Evolutionary conservation across 2,113 vertebrate genomes (phyloP), one percentile per base, ranked within the genome.

Genomic region (Ochotona curzoniae): DNA sequence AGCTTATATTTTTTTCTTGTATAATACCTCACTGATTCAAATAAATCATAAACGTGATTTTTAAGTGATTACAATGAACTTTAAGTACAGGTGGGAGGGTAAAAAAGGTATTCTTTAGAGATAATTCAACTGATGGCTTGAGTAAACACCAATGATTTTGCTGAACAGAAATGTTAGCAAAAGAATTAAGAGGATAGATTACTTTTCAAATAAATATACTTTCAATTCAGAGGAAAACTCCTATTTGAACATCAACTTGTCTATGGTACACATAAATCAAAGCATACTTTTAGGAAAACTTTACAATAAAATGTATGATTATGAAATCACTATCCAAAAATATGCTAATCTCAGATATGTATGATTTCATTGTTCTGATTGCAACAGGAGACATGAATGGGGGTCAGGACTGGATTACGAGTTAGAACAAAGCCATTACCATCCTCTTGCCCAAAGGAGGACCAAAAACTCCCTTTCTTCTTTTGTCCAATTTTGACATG

Each of bases 401-500:
- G 18, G 6, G 38, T 44, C 17, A 47, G 0, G 9, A 18, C 10
- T 17, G 1, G 21, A 38, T 1, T 5, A 8, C 3, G 14, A 1
- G 1, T 17, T 3, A 73, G 51, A 60, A 64, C 84, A 84, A 14
- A 95, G 51, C 1, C 51, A 54, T 94, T 98, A 99, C 99, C 99
- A 98, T 99, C 98, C 96, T 99, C 94, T 99, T 99, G 91, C 99
- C 99, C 87, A 98, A 28, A 25, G 98, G 98, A 75, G 99, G 99
- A 49, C 99, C 99, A 61, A 98, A 99, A 83, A 99, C 97, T 92
- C 98, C 99, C 96, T 98, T 99, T 85, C 98, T 98, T 73, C 99
- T 98, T 97, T 99, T 99, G 96, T 99, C 99, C 92, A 99, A 92
- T 94, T 99, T 99, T 51, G 99, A 99, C 98, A 99, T 99, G 75